phyloP scores from a whole-genome alignment of 2,888 invertebrate genomes.

The Epirrhoe alternata region DNA sequence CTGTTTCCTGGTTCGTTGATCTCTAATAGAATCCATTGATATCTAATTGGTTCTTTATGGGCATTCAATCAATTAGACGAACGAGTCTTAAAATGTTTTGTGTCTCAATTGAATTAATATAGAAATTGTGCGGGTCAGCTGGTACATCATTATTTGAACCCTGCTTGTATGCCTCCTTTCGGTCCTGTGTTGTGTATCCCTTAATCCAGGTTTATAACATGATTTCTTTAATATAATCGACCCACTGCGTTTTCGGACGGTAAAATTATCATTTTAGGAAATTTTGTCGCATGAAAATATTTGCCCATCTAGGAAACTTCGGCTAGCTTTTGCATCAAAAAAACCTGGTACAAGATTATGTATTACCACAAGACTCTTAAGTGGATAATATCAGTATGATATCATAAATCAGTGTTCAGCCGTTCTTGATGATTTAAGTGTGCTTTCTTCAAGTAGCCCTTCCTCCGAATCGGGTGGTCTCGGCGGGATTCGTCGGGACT shows the following conservation, averaged over 20 bases:
- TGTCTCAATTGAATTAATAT: neutral
- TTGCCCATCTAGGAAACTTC: too few relatives aligned
- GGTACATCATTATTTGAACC: too few relatives aligned
- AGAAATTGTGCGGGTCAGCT: neutral
- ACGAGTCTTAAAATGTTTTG: neutral
- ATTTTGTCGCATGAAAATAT: too few relatives aligned
- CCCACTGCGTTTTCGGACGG: too few relatives aligned
- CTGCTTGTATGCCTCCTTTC: too few relatives aligned
- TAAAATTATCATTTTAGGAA: too few relatives aligned
- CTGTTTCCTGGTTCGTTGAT: slow-evolving; percentile 21
- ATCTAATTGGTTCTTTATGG: slow-evolving; percentile 7
- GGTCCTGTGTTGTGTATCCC: too few relatives aligned
- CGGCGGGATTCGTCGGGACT: slow-evolving; percentile 31
- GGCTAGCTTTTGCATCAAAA: too few relatives aligned
- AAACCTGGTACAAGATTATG: neutral
- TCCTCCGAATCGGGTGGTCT: slow-evolving; percentile 38
- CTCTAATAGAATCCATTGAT: slow-evolving; percentile 6
- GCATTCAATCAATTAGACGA: slow-evolving; percentile 4
- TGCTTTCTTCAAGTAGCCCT: slow-evolving; percentile 31
- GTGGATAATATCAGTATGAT: neutral
- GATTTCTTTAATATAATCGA: too few relatives aligned
- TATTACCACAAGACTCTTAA: neutral
- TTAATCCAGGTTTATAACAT: too few relatives aligned
- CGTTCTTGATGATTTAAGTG: slow-evolving; percentile 1
- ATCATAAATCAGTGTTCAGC: slow-evolving; percentile 7